Base-by-base conservation (phyloP, 1,140 invertebrate genomes). In the Microvelia longipes region DNA sequence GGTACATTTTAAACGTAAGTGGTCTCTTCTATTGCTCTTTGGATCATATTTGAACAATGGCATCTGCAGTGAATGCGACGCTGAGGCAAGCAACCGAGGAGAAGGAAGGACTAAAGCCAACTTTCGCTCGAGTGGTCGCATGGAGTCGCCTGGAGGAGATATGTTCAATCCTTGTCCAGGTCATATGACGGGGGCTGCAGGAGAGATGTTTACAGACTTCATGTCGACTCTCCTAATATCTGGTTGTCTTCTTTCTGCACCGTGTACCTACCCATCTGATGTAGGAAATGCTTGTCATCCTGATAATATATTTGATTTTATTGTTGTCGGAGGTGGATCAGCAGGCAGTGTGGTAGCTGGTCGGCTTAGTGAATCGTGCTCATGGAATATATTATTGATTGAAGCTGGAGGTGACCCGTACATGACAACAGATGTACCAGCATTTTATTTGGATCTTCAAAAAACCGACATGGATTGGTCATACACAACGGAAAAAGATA, bases 391-490 rank as follows among this genome's bases (percentile, higher is more conserved):
- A 19, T 74, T 85, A 27, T 70, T 86, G 25, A 27, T 86, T 24
- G 85, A 86, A 78, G 85, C 83, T 11, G 90, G 89, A 1, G 84
- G 84, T 0, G 84, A 87, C 68, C 89, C 90, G 74, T 86, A 86
- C 25, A 82, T 86, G 35, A 81, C 87, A 66, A 84, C 87, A 2
- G 80, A 85, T 63, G 83, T 91, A 35, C 89, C 89, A 1, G 79
- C 84, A 0, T 79, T 88, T 24, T 86, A 87, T 0, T 79, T 80
- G 29, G 80, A 82, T 30, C 82, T 85, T 67, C 82, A 83, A 71
- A 73, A 78, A n/a, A 79, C 80, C 0, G 66, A 77, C 0, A 79
- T 82, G n/a, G 87, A 89, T 74, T 92, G 89, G 84, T 75, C 81
- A 63, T 91, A 89, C 0, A 85, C 87, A 64, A 81, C 83, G 0